These are phyloP conservation scores for Trididemnum nubilum DNA, from an alignment of 23 tunicate genomes.

Conservation along the genomic window DNA sequence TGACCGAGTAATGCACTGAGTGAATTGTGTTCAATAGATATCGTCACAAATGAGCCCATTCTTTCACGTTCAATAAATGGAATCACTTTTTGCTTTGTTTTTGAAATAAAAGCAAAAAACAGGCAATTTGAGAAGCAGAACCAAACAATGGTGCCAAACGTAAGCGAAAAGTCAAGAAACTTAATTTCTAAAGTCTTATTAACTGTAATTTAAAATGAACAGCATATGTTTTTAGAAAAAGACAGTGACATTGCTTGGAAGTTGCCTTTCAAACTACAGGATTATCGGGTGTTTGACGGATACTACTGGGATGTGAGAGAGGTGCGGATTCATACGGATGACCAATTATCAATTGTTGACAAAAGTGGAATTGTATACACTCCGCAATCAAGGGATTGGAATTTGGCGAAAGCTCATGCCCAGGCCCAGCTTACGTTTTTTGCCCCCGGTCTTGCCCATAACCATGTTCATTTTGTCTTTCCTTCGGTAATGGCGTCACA, in stretches of 20 bases:
- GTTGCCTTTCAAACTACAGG: constrained; percentile 34
- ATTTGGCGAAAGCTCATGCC: constrained; percentile 84
- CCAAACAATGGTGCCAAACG: no score
- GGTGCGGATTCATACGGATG: constrained; percentile 43
- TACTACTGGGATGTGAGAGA: constrained; percentile 72
- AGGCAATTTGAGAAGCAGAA: no score
- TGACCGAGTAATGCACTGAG: no score
- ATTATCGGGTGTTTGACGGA: constrained; percentile 40
- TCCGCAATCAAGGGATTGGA: constrained; percentile 53
- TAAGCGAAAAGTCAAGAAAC: no score
- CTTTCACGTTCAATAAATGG: no score
- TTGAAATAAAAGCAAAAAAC: no score
- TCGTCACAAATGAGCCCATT: no score
- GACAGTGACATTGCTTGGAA: constrained; percentile 37
- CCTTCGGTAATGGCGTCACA: constrained; percentile 53
- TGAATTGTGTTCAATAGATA: no score
- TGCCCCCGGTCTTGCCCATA: constrained; percentile 74
- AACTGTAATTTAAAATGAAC: no score
- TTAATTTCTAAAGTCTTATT: no score
- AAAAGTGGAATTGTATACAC: constrained; percentile 55
- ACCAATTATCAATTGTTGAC: constrained; percentile 45
- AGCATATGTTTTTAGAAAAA: constrained; percentile 12
- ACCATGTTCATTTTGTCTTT: constrained; percentile 70
- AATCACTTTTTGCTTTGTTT: no score
- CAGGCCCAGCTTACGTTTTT: constrained; percentile 78